Percentiles rank a stretch among this genome's conserved stretches.
Conservation (phyloP, 35 echinoderm and acorn worm genomes). For the Hemicentrotus pulcherrimus region DNA sequence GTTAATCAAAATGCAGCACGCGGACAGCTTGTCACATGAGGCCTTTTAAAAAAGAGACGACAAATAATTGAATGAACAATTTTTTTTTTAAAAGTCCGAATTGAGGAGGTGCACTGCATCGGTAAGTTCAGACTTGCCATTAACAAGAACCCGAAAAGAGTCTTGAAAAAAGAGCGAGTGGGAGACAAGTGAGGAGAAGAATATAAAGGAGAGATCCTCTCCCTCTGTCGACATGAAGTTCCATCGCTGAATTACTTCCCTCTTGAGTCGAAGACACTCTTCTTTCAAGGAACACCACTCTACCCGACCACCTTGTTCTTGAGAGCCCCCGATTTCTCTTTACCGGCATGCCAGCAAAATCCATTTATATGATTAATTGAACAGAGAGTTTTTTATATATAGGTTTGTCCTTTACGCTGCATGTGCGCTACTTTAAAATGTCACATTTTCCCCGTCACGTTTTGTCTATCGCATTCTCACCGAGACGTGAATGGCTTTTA, state of each 20-base stretch:
- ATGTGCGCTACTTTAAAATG: background rate
- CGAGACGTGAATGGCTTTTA: background rate
- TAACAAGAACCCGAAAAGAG: background rate
- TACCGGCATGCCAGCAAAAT: background rate
- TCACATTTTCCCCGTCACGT: background rate
- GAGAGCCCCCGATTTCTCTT: background rate
- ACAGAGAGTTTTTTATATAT: background rate
- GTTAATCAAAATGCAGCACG: constrained; percentile 14
- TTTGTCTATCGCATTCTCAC: background rate
- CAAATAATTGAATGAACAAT: background rate
- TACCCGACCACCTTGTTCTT: background rate
- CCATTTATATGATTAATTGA: background rate
- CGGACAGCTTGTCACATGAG: background rate
- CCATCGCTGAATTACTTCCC: background rate
- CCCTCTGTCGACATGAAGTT: background rate
- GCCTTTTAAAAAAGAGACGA: background rate
- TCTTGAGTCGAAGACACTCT: background rate
- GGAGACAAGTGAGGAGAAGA: background rate
- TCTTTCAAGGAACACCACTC: background rate
- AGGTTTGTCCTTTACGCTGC: background rate
- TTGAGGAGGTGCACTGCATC: background rate
- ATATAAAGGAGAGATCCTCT: background rate
- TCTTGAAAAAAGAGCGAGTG: background rate
- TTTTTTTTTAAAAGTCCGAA: no score
- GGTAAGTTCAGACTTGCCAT: background rate